Evolutionary conservation across 1,140 invertebrate genomes (phyloP).

Genomic region (Danaus plexippus): DNA sequence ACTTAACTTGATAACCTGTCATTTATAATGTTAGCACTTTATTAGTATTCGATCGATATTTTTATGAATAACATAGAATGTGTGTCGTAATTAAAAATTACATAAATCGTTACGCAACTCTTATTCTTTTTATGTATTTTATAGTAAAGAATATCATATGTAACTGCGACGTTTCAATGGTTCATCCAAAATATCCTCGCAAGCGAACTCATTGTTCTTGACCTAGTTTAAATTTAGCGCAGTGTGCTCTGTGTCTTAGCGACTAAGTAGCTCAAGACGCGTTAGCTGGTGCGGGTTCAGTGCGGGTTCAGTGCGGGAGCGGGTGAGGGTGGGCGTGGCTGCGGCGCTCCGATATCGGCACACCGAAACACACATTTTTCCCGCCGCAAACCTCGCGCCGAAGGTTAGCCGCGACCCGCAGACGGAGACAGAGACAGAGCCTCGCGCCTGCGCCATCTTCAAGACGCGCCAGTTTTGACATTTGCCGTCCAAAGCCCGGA

Average conservation of each 20-base stretch:
- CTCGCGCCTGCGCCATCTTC: conserved; percentile 42
- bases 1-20: too few species aligned
- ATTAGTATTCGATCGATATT: too few species aligned
- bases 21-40: too few species aligned
- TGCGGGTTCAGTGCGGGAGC: conserved; percentile 12
- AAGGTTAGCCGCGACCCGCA: conserved; percentile 69
- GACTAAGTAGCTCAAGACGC: conserved; percentile 70
- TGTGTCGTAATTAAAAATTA: too few species aligned
- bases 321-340: conserved; percentile 50
- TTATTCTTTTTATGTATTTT: too few species aligned
- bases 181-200: not conserved
- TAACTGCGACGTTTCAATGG: not conserved
- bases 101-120: too few species aligned
- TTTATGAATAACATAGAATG: too few species aligned
- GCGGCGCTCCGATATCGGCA: conserved; percentile 66
- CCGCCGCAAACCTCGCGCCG: conserved; percentile 68
- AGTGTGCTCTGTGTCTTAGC: conserved; percentile 62
- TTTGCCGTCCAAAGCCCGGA: conserved; percentile 19
- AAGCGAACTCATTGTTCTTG: conserved; percentile 1
- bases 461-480: conserved; percentile 56
- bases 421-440: conserved; percentile 44
- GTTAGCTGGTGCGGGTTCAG: conserved; percentile 52
- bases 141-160: too few species aligned
- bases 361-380: conserved; percentile 70
- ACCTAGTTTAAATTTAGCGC: conserved; percentile 14